Evolutionary conservation across 2,113 vertebrate species (phyloP), one percentile per base, ranked within the genome.

Genomic region (Eretmochelys imbricata): DNA sequence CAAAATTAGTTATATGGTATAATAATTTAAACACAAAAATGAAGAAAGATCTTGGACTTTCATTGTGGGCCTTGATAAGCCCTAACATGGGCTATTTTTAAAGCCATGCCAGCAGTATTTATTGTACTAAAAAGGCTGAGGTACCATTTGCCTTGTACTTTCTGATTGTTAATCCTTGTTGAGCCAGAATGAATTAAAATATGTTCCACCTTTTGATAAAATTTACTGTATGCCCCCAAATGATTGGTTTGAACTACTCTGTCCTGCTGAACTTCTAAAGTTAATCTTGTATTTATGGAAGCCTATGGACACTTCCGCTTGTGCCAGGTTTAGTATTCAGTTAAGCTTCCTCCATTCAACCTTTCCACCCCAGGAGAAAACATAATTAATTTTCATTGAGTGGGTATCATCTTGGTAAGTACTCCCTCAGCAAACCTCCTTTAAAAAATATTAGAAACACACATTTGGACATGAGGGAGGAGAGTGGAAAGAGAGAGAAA

Each of bases 131-230:
- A 79, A 87, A 91, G 27, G 25, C 24, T 53, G 19, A 62, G 54
- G 19, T 85, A 17, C 10, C 38, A 62, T 75, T 75, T 81, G 17
- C 38, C 65, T 72, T 93, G 69, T 83, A 72, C 49, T 85, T 54
- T 91, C 81, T 91, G 51, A 91, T 89, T 72, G 38, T 75, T 88
- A 89, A 94, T 80, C 25, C 57, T 35, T 31, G 50, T 79, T 88
- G 42, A 92, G 29, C 16, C 54, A 81, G 54, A 94, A 69, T 42
- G 22, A 78, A 65, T 25, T 88, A 50, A 80, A 92, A 84, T 31
- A 7, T 20, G 80, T 90, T 85, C n/a, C 49, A 31, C 62, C 59
- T 59, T 65, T 87, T 82, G 19, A 81, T 53, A 2, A 59, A 90
- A 92, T 27, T n/a, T 90, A 81, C 54, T 46, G 38, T 54, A 48